Percentiles rank a stretch among this genome's conserved stretches.
These are phyloP conservation scores for Tromatobia lineatoria DNA, from an alignment of 2,888 invertebrate genomes.

Conservation along the genomic window DNA sequence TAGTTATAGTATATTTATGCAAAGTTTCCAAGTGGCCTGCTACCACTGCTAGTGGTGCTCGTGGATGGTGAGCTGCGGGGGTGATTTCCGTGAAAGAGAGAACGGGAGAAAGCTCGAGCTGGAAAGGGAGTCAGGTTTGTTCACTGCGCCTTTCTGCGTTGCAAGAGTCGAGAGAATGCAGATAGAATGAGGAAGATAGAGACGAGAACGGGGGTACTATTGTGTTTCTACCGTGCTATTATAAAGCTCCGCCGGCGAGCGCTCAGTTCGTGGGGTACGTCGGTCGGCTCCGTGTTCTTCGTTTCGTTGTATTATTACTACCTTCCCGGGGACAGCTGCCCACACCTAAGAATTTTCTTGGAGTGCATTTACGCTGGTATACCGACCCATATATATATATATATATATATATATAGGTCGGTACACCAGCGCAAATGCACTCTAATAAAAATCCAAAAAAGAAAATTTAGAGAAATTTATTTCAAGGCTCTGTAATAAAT, in stretches of 20 bases:
- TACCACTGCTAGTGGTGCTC: constrained; percentile 56
- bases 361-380: constrained; percentile 17
- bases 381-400: neutral
- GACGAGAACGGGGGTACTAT: constrained; percentile 73
- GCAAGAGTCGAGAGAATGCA: constrained; percentile 55
- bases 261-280: constrained; percentile 70
- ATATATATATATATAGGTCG: too few relatives aligned
- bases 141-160: constrained; percentile 46
- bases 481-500: too few relatives aligned
- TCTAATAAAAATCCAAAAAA: too few relatives aligned
- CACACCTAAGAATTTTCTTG: constrained; percentile 5
- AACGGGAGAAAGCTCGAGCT: constrained; percentile 42
- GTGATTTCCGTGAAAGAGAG: constrained; percentile 49
- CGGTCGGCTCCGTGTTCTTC: constrained; percentile 54
- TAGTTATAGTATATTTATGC: constrained; percentile 84
- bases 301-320: constrained; percentile 65
- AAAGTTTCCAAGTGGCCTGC: constrained; percentile 80
- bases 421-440: too few relatives aligned
- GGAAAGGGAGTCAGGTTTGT: constrained; percentile 40
- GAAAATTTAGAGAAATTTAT: too few relatives aligned
- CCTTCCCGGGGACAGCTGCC: constrained; percentile 41
- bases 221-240: constrained; percentile 79
- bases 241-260: constrained; percentile 75
- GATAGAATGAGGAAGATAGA: constrained; percentile 61
- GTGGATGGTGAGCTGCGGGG: constrained; percentile 28